A percentile compares a stretch with the other conserved stretches of the same genome.
Evolutionary conservation across 2,113 vertebrate species (phyloP).

Genomic region (Geothlypis trichas): DNA sequence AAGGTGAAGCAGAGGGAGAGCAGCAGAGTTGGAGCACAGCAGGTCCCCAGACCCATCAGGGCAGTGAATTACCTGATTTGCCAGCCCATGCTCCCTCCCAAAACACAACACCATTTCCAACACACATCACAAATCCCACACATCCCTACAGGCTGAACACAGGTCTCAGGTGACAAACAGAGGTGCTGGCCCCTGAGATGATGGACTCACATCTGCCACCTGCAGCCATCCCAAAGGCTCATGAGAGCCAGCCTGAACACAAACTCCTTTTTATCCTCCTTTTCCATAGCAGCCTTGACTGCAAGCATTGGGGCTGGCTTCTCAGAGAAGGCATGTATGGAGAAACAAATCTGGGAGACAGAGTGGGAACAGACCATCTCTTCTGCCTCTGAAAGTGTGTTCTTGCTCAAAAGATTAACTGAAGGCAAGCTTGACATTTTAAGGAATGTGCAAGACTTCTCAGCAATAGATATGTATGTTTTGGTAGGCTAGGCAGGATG

Average conservation of each 20-base stretch:
- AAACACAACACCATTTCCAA: neutral
- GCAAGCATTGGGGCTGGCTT: neutral
- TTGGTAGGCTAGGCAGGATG: neutral
- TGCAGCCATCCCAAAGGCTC: neutral
- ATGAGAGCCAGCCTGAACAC: neutral
- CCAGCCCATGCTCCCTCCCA: neutral
- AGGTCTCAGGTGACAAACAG: neutral
- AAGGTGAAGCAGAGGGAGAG: neutral
- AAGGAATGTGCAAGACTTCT: neutral
- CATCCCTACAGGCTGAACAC: rapidly evolving
- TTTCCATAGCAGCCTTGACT: neutral
- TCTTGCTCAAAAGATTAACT: neutral
- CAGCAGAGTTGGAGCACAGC: neutral
- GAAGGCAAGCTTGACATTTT: neutral
- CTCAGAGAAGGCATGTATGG: neutral
- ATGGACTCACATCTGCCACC: neutral
- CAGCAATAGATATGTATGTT: neutral
- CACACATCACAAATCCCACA: neutral
- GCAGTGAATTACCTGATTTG: rapidly evolving
- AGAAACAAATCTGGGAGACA: neutral
- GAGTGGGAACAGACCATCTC: neutral
- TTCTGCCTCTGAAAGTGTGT: neutral
- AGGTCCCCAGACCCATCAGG: neutral
- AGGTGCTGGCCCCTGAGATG: neutral
- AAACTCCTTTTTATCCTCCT: neutral